Conservation (phyloP, 2,113 vertebrate species). For the Semicossyphus pulcher region DNA sequence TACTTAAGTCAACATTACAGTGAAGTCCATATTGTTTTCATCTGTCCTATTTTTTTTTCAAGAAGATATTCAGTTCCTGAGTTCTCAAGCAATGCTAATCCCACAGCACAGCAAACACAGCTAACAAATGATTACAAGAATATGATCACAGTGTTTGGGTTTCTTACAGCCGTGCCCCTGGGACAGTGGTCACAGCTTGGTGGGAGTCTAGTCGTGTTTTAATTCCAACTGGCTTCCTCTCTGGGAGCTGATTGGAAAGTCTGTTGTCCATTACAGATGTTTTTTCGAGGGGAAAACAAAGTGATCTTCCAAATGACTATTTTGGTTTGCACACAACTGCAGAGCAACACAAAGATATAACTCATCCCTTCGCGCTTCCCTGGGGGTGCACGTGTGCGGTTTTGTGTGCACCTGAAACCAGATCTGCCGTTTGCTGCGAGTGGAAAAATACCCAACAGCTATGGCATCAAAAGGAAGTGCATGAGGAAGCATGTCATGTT, state of each 20-base stretch:
- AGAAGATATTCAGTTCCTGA: constrained; percentile 30
- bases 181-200: constrained; percentile 65
- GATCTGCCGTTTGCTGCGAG: constrained; percentile 5
- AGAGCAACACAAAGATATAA: constrained; percentile 17
- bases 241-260: constrained; percentile 52
- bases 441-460: constrained; percentile 54
- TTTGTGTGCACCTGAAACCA: constrained; percentile 60
- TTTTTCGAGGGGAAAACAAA: constrained; percentile 47
- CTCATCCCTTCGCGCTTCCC: not conserved
- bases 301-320: constrained; percentile 26
- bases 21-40: constrained; percentile 27
- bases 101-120: constrained; percentile 37
- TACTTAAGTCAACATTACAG: constrained; percentile 2
- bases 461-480: constrained; percentile 28
- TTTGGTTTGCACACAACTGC: constrained; percentile 19
- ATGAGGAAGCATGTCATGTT: constrained; percentile 19
- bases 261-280: constrained; percentile 66
- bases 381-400: constrained; percentile 20
- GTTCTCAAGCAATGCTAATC: constrained; percentile 30
- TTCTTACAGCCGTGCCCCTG: constrained; percentile 55
- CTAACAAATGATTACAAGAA: constrained; percentile 65
- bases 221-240: constrained; percentile 57
- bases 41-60: constrained; percentile 2
- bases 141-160: constrained; percentile 65
- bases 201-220: constrained; percentile 63